phyloP scores from a whole-genome alignment of 2,113 vertebrate genomes.

The Calyptomena viridis region DNA sequence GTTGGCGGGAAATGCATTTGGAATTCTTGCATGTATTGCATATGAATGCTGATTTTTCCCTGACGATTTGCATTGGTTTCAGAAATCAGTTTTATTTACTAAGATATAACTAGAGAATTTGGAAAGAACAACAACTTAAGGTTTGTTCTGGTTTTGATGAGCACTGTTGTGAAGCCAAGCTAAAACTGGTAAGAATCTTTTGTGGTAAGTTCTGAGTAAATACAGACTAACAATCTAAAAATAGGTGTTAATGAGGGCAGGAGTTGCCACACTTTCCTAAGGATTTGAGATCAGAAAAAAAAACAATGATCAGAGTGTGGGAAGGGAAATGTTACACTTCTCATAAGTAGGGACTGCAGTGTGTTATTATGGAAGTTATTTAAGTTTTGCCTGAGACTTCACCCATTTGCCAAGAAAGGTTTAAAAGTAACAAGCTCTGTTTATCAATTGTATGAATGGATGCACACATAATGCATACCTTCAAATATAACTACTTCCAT shows the following conservation, averaged over 20 bases:
- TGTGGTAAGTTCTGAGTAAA: neutral
- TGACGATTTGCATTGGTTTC: neutral
- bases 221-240: neutral
- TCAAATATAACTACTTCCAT: neutral
- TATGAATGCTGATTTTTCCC: neutral
- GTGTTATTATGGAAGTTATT: neutral
- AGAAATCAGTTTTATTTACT: neutral
- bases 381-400: neutral
- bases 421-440: neutral
- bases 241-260: neutral
- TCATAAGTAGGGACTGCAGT: neutral
- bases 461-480: neutral
- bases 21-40: neutral
- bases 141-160: neutral
- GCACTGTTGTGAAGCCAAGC: neutral
- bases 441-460: rapidly evolving
- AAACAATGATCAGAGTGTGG: neutral
- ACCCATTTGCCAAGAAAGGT: neutral
- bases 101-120: neutral
- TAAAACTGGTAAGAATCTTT: neutral
- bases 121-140: neutral
- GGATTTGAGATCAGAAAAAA: neutral
- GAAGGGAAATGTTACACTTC: neutral
- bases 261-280: neutral
- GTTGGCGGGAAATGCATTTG: neutral